Evolutionary conservation across 2,888 invertebrate genomes (phyloP), one percentile per base, ranked within the genome.

Genomic region (Anarsia innoxiella): DNA sequence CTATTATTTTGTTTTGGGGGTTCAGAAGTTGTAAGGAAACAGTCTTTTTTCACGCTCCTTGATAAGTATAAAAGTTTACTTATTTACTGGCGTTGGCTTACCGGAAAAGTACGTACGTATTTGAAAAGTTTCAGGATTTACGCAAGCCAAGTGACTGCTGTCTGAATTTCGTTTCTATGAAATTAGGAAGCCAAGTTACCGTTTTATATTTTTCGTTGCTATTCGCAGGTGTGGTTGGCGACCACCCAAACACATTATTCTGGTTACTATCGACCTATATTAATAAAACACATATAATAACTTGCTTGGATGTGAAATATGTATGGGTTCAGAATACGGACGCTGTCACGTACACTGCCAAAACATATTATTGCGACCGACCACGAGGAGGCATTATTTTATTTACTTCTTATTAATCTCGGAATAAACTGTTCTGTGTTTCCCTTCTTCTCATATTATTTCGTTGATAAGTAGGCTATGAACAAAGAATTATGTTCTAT

Each of bases 341-440:
- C 36, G 46, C 53, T 51, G 55, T 56, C 58, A 57, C 45, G 51
- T 55, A 46, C 53, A 53, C 45, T 51, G 58, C 59, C 58, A 56
- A 60, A 66, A 58, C 53, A 57, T 59, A 57, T 62, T 62, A 61
- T 55, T 53, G 50, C 51, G 41, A 37, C 45, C 51, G 53, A 49
- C 56, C 53, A 42, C 48, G 41, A 57, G 53, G 51, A 55, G 56
- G 59, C 48, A 54, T 57, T 58, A 57, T 51, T 61, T 62, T 61
- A 63, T 59, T 59, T 62, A 60, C 56, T 60, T 53, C 51, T 49
- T 59, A 57, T 56, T 65, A 60, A 57, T 57, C 53, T 52, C 49
- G 46, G 45, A 55, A 51, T 51, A 53, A 57, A 56, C 46, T 47
- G 39, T 40, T 43, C 42, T 46, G 45, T 48, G 48, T 57, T 55